Conservation (phyloP, 2,888 invertebrate genomes). For the Lycaena phlaeas region DNA sequence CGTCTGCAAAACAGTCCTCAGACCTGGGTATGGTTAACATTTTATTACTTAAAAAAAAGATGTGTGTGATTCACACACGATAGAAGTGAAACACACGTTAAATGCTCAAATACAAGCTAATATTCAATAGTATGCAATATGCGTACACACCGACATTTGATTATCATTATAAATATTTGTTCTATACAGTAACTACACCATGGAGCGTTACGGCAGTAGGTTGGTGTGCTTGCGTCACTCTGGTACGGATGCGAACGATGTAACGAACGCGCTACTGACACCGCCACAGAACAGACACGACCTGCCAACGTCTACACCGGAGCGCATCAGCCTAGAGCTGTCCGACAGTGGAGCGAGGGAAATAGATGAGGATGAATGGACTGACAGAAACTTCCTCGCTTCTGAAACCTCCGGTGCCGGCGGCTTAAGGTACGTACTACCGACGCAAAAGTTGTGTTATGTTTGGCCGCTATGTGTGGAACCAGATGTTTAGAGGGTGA, state of each 20-base stretch:
- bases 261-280: slow-evolving; percentile 16
- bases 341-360: slow-evolving; percentile 66
- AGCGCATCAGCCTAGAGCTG: slow-evolving; percentile 52
- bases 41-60: too few species aligned
- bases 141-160: too few species aligned
- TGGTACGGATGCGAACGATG: slow-evolving; percentile 34
- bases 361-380: slow-evolving; percentile 97
- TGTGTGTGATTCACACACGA: too few species aligned
- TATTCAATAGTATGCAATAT: too few species aligned
- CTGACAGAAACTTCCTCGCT: slow-evolving; percentile 91
- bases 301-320: slow-evolving; percentile 34
- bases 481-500: too few species aligned
- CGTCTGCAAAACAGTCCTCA: slow-evolving; percentile 88
- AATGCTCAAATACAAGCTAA: too few species aligned
- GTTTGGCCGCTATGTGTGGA: too few species aligned
- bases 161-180: slow-evolving; percentile 1
- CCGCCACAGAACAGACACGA: slow-evolving; percentile 17
- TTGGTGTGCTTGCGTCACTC: slow-evolving; percentile 54
- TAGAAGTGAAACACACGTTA: too few species aligned
- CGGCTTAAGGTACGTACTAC: slow-evolving; percentile 44
- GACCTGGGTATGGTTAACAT: slow-evolving; percentile 78
- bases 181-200: slow-evolving; percentile 44
- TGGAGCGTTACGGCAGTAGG: slow-evolving; percentile 50
- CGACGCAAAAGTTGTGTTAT: not conserved
- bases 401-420: slow-evolving; percentile 74